Evolutionary conservation across 53 echinoderm and acorn worm species (phyloP).

Genomic region (Henricia sp.): DNA sequence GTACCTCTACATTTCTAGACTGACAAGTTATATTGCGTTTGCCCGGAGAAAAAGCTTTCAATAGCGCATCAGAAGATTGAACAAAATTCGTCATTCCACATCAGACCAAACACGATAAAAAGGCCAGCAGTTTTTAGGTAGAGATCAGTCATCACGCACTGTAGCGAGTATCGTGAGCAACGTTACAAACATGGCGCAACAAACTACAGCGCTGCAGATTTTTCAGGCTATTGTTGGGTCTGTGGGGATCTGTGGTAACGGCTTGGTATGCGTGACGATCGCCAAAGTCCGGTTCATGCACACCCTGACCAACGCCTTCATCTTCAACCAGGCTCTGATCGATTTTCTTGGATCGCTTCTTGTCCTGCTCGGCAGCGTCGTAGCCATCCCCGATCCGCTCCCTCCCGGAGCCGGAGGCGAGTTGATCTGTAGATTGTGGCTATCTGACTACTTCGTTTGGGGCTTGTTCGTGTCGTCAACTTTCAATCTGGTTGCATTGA

Average conservation of each 20-base stretch:
- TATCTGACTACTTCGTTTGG: too few relatives aligned
- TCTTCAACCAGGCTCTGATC: slow-evolving; percentile 79
- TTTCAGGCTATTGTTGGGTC: slow-evolving; percentile 5
- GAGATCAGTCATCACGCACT: neutral
- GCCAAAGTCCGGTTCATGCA: slow-evolving; percentile 32
- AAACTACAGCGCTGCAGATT: neutral
- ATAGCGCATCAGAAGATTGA: neutral
- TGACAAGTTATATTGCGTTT: neutral
- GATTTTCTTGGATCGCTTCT: neutral
- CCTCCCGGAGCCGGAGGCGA: too few relatives aligned
- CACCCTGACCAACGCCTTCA: slow-evolving; percentile 81
- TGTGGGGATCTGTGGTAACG: slow-evolving; percentile 20
- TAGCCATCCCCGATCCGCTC: too few relatives aligned
- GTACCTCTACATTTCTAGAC: too few relatives aligned
- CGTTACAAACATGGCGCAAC: neutral
- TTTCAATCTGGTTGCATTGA: too few relatives aligned
- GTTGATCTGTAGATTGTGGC: too few relatives aligned
- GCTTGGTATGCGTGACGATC: slow-evolving; percentile 19
- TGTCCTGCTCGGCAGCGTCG: too few relatives aligned
- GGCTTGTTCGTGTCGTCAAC: too few relatives aligned
- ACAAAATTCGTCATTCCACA: neutral
- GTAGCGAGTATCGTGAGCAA: neutral
- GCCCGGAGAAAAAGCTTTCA: neutral
- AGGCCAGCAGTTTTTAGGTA: neutral
- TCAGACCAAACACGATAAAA: neutral